Evolutionary conservation across 2,113 vertebrate genomes (phyloP).

Genomic region (Albula glossodonta): DNA sequence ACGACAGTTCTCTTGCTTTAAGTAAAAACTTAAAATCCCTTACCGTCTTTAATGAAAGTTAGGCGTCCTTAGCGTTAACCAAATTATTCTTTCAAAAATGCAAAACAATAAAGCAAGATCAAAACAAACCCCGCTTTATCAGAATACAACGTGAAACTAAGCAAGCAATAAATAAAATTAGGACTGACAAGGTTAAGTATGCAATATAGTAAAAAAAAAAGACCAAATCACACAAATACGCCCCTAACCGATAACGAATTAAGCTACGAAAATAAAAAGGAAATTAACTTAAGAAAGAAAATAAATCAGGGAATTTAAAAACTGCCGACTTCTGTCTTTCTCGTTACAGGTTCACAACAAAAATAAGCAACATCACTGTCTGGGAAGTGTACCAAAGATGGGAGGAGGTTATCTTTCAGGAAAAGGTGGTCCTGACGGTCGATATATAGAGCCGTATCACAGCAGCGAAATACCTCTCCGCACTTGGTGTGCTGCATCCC

Average conservation of each 20-base stretch:
- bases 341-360: conserved; percentile 67
- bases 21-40: conserved; percentile 26
- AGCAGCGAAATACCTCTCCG: conserved; percentile 66
- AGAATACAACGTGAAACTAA: conserved; percentile 12
- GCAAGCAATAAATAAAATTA: conserved; percentile 25
- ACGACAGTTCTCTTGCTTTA: conserved; percentile 18
- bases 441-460: conserved; percentile 72
- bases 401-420: conserved; percentile 58
- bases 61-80: conserved; percentile 38
- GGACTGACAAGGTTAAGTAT: conserved; percentile 23
- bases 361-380: conserved; percentile 66
- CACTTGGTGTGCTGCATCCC: conserved; percentile 48
- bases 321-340: conserved; percentile 46
- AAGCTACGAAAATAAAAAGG: conserved; percentile 15
- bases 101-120: conserved; percentile 20
- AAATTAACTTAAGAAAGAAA: conserved; percentile 25
- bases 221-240: conserved; percentile 24
- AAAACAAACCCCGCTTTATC: conserved; percentile 17
- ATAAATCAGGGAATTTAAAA: conserved; percentile 19
- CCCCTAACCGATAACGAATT: conserved; percentile 23
- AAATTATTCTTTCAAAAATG: conserved; percentile 26
- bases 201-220: conserved; percentile 7
- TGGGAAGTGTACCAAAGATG: conserved; percentile 48
- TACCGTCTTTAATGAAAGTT: conserved; percentile 41
- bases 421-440: conserved; percentile 52